These are phyloP conservation scores for Hipparchia sbordonii DNA, from an alignment of 2,888 invertebrate genomes.

Conservation along the genomic window DNA sequence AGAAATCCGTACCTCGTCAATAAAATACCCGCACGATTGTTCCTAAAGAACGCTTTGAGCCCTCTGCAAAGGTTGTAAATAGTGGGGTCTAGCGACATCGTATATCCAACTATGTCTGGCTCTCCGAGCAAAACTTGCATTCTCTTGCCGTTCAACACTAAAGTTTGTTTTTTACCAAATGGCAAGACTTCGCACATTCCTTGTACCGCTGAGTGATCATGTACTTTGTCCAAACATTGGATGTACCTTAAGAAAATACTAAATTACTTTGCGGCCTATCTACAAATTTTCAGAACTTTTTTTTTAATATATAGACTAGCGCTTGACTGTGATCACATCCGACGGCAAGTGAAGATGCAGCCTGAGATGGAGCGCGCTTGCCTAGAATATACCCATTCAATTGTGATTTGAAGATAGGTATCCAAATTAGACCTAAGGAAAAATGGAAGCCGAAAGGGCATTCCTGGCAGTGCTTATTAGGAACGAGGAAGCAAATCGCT, in stretches of 20 bases:
- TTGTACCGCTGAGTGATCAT: conserved; percentile 74
- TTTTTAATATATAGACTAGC: no score
- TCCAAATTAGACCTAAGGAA: no score
- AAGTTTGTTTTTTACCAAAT: conserved; percentile 70
- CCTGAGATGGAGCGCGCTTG: no score
- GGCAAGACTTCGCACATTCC: conserved; percentile 76
- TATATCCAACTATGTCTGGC: conserved; percentile 75
- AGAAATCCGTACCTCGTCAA: conserved; percentile 58
- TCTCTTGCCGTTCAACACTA: conserved; percentile 65
- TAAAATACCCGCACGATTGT: conserved; percentile 78
- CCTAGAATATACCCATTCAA: no score
- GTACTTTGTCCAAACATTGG: conserved; percentile 71
- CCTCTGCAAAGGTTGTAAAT: conserved; percentile 80
- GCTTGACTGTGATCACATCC: no score
- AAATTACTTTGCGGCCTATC: not conserved
- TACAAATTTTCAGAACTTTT: no score
- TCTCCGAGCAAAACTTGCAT: conserved; percentile 73
- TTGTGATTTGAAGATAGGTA: no score
- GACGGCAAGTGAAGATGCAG: no score
- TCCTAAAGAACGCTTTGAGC: conserved; percentile 79
- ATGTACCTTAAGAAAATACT: conserved; percentile 56
- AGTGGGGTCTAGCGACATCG: conserved; percentile 73
- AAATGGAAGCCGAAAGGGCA: no score
- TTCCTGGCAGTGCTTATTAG: no score
- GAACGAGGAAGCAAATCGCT: no score